A percentile compares a stretch with the other conserved stretches of the same genome.
phyloP scores from a whole-genome alignment of 2,113 vertebrate genomes.

The Lethenteron camtschaticum region DNA sequence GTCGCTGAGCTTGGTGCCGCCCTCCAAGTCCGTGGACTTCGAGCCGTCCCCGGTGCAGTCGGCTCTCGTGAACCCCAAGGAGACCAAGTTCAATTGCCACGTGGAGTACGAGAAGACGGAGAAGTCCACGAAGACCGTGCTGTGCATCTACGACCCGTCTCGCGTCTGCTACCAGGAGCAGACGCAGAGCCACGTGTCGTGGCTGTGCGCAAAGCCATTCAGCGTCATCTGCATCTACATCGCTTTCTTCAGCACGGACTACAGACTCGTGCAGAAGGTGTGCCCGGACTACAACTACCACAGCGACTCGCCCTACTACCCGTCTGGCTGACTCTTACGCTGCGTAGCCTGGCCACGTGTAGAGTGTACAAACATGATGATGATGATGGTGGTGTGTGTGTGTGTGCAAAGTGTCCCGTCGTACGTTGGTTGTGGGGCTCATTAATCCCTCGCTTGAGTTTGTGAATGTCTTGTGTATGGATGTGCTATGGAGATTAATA shows the following conservation, averaged over 20 bases:
- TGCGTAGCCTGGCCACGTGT: no score
- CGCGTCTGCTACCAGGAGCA: constrained; percentile 87
- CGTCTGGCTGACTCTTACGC: constrained; percentile 30
- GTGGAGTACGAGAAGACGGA: constrained; percentile 93
- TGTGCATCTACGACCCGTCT: constrained; percentile 78
- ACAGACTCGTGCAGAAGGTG: constrained; percentile 96
- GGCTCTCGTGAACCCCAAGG: constrained; percentile 33
- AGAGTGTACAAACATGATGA: no score
- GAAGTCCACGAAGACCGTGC: constrained; percentile 67
- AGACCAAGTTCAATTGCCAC: constrained; percentile 69
- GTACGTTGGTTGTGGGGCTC: no score
- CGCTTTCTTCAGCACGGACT: constrained; percentile 91
- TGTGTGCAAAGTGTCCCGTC: no score
- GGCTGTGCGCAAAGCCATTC: constrained; percentile 93
- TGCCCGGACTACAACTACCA: constrained; percentile 98
- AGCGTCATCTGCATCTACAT: constrained; percentile 99
- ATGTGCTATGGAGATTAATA: no score
- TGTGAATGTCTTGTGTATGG: no score
- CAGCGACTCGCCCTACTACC: constrained; percentile 60
- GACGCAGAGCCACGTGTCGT: constrained; percentile 77
- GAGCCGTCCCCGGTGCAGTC: constrained; percentile 39
- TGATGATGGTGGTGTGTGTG: no score
- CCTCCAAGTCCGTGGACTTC: constrained; percentile 64
- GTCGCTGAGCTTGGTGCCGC: constrained; percentile 71
- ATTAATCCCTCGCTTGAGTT: no score